Evolutionary conservation across 2,888 invertebrate genomes (phyloP).

Genomic region (Phortica magna): DNA sequence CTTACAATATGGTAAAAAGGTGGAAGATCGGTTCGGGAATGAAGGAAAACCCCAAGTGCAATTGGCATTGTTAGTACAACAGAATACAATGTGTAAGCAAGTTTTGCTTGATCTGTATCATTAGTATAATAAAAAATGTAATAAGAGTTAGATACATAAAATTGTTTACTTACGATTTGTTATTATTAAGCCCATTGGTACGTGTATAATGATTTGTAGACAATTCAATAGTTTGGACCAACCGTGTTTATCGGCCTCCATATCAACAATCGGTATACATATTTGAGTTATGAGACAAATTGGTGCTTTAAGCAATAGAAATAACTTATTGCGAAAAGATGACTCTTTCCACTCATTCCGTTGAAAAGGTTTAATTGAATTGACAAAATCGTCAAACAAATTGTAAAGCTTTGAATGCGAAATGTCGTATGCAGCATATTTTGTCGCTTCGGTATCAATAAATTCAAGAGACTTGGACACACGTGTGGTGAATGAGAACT

Average conservation of each 20-base stretch:
- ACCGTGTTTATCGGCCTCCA: neutral
- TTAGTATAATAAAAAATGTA: neutral
- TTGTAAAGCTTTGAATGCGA: neutral
- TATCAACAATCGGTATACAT: slow-evolving; percentile 12
- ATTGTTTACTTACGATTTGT: neutral
- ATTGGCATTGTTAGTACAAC: neutral
- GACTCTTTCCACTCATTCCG: neutral
- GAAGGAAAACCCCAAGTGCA: neutral
- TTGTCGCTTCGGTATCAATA: neutral
- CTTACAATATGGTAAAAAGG: slow-evolving; percentile 3
- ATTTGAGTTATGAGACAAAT: neutral
- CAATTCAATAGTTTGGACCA: slow-evolving; percentile 21
- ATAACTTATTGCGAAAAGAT: neutral
- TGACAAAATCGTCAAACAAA: neutral
- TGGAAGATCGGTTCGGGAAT: neutral
- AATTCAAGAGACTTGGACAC: neutral
- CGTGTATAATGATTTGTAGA: neutral
- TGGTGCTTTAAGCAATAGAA: neutral
- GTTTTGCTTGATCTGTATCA: neutral
- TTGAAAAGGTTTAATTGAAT: neutral
- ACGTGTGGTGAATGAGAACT: neutral
- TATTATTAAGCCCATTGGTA: neutral
- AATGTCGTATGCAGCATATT: neutral
- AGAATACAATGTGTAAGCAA: neutral
- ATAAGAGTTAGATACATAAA: neutral